Evolutionary conservation across 2,888 invertebrate species (phyloP), one percentile per base, ranked within the genome.

Genomic region (Aplocera efformata): DNA sequence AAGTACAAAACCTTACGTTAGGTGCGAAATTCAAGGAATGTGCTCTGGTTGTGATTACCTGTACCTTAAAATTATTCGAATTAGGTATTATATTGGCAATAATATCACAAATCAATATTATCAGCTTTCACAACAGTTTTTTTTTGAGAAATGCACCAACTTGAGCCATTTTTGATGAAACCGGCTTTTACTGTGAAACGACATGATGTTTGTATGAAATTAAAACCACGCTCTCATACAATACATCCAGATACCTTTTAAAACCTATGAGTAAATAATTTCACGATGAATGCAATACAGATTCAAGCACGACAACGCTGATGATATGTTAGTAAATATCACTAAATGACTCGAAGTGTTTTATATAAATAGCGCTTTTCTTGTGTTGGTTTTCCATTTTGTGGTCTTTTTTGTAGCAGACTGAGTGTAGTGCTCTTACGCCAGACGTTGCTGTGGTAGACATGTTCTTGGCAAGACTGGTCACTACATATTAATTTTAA

Each of bases 261-360:
- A 22, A 22, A 22, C 3, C 6, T 7, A 22, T n/a, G 22, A 22
- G 24, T 46, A 42, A 42, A 42, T 40, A 40, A 36, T 40, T 32
- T 60, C 48, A 63, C 50, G 51, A 67, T 67, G 58, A 59, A 68
- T 55, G 72, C 72, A 73, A 76, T 67, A 73, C 63, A 63, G 71
- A 69, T 73, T 67, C 72, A 82, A 83, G 82, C 79, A 69, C 79
- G 83, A 84, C 82, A 82, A 83, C 75, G 79, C 75, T 52, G 76
- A 81, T 85, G 84, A 84, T 85, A 85, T 84, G 85, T 86, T 48
- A 64, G 69, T 66, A 73, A 69, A 72, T 79, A 80, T 70, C 63
- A 73, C 66, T 71, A 69, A 61, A 69, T 61, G 63, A 66, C 42
- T 49, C 55, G 61, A 68, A 62, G 44, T 53, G 54, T 52, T 32